Evolutionary conservation across 2,797 vertebrate species (phyloP).

Genomic region (Rhabdophis nuchalis): DNA sequence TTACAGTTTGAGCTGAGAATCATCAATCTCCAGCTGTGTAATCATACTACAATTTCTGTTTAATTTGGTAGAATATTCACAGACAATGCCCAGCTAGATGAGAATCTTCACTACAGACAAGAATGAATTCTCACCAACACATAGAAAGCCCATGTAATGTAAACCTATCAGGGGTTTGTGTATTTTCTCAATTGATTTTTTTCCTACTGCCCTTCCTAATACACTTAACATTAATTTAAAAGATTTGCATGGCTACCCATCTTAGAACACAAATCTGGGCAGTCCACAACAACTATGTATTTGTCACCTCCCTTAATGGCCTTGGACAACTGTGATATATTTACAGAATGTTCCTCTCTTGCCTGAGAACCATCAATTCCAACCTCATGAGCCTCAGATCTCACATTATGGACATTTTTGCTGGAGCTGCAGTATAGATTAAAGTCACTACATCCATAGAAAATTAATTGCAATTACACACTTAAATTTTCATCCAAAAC

Average conservation of each 20-base stretch:
- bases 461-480: not conserved
- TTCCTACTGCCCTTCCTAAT: not conserved
- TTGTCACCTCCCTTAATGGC: not conserved
- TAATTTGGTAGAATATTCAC: not conserved
- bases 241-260: not conserved
- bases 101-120: not conserved
- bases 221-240: not conserved
- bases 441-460: not conserved
- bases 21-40: not conserved
- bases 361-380: not conserved
- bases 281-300: not conserved
- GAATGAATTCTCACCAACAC: not conserved
- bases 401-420: not conserved
- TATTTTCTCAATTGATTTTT: not conserved
- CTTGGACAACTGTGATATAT: not conserved
- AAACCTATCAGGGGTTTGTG: not conserved
- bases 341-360: not conserved
- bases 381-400: not conserved
- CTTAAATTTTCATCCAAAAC: not conserved
- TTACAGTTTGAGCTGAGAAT: not conserved
- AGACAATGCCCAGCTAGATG: not conserved
- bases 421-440: not conserved
- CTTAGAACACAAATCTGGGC: not conserved
- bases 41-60: not conserved
- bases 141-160: not conserved